These are phyloP conservation scores for Patella caerulea DNA, from an alignment of 2,888 invertebrate genomes.

Conservation along the genomic window DNA sequence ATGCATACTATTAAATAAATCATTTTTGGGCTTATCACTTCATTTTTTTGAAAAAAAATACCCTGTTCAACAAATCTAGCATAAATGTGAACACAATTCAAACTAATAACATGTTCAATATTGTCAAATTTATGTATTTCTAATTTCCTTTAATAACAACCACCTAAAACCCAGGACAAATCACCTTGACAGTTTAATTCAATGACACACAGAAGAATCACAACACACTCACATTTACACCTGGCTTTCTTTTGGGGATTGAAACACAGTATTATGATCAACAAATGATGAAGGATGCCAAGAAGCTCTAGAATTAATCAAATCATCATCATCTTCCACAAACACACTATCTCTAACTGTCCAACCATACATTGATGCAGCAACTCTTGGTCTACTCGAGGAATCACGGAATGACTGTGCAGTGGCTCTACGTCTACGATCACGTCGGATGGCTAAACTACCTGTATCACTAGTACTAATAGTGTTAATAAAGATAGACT, in stretches of 20 bases:
- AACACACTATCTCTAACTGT: constrained; percentile 19
- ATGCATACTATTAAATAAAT: no score
- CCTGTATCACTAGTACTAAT: constrained; percentile 1
- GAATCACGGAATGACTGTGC: background rate
- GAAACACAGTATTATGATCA: background rate
- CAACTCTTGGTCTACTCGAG: background rate
- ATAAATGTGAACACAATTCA: background rate
- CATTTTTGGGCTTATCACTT: no score
- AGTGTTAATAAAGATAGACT: background rate
- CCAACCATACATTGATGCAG: constrained; percentile 23
- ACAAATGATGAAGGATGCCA: constrained; percentile 16
- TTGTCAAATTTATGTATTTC: background rate
- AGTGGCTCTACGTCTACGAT: background rate
- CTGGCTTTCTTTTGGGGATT: constrained; percentile 16
- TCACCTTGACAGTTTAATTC: no score
- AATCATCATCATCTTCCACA: constrained; percentile 8
- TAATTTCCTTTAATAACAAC: background rate
- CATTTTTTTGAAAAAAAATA: no score
- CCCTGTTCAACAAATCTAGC: no score
- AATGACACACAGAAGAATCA: background rate
- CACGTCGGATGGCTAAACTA: background rate
- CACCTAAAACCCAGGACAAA: no score
- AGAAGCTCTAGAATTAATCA: constrained; percentile 10
- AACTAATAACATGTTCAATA: background rate
- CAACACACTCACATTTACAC: background rate